These are phyloP conservation scores for Bubo bubo DNA, from an alignment of 2,113 vertebrate genomes.

Conservation along the genomic window DNA sequence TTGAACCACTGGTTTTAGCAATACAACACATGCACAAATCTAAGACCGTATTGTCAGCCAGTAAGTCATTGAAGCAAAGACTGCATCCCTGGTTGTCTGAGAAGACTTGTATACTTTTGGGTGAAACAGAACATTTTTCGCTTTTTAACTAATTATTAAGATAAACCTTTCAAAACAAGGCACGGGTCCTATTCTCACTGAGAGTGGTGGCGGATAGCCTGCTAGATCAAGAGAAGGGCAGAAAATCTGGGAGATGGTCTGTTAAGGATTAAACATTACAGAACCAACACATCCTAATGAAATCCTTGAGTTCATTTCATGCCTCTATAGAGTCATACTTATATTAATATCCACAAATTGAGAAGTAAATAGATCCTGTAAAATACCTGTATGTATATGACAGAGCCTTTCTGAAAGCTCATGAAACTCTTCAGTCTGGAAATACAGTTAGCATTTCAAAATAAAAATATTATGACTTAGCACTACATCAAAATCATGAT, in stretches of 20 bases:
- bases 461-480: neutral
- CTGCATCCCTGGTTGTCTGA: neutral
- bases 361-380: neutral
- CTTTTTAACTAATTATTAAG: neutral
- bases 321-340: neutral
- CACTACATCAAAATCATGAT: neutral
- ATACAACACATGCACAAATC: neutral
- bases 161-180: neutral
- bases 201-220: neutral
- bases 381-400: neutral
- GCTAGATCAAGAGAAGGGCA: neutral
- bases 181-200: neutral
- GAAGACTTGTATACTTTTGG: neutral
- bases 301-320: neutral
- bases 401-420: neutral
- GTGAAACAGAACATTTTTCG: neutral
- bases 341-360: neutral
- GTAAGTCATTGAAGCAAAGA: neutral
- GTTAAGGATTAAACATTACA: neutral
- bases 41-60: neutral
- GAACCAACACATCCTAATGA: neutral
- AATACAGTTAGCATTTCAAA: neutral
- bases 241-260: neutral
- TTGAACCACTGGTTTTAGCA: neutral
- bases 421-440: neutral